These are phyloP conservation scores for Trinorchestia longiramus DNA, from an alignment of 1,140 invertebrate species.

Conservation along the genomic window DNA sequence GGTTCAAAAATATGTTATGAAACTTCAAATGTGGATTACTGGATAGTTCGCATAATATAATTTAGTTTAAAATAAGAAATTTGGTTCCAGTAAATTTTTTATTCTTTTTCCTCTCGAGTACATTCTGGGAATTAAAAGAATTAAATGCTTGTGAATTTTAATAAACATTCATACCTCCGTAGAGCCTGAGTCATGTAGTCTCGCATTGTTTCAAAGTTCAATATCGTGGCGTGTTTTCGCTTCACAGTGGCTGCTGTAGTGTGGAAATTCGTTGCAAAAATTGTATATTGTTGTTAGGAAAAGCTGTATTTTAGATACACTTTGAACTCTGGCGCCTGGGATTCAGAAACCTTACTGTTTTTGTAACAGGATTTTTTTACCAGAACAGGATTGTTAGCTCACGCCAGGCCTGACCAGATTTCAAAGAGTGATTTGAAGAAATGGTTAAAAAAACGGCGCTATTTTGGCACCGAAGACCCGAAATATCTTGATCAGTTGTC, in stretches of 20 bases:
- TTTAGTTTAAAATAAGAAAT: not conserved
- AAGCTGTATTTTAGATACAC: not conserved
- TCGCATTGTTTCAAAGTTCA: not conserved
- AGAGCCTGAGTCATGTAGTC: too few species aligned
- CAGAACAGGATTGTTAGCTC: too few species aligned
- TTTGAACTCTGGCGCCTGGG: not conserved
- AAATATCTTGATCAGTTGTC: not conserved
- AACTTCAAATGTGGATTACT: not conserved
- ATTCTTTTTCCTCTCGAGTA: not conserved
- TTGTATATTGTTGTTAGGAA: not conserved
- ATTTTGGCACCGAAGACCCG: not conserved
- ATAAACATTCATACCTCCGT: not conserved
- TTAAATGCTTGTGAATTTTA: not conserved
- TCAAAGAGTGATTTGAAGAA: too few species aligned
- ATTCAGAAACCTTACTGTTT: not conserved
- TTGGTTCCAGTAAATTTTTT: not conserved
- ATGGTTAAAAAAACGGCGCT: too few species aligned
- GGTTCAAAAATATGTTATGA: not conserved
- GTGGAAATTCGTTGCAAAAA: not conserved
- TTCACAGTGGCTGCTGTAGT: not conserved
- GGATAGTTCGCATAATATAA: not conserved
- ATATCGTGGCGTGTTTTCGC: not conserved
- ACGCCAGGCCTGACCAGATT: too few species aligned
- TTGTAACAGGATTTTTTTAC: too few species aligned
- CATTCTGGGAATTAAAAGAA: not conserved